phyloP scores from a whole-genome alignment of 1,140 invertebrate species.

The Caenorhabditis latens region DNA sequence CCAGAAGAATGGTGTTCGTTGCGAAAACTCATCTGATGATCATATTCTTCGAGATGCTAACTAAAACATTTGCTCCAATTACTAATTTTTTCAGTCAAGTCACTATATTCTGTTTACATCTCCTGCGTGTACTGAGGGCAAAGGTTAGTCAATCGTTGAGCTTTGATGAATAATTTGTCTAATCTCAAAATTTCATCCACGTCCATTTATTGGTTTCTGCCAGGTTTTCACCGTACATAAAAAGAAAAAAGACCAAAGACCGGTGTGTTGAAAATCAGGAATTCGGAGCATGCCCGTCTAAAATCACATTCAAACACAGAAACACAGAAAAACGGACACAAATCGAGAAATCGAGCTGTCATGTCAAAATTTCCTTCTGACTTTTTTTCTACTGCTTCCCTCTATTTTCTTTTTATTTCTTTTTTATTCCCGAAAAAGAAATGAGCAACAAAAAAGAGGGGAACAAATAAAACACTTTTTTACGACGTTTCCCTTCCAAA shows the following conservation, averaged over 20 bases:
- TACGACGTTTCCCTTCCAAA: constrained; percentile 18
- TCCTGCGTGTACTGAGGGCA: background rate
- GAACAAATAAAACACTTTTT: constrained; percentile 20
- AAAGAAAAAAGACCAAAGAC: background rate
- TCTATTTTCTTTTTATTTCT: background rate
- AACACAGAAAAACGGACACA: background rate
- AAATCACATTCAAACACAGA: constrained; percentile 26
- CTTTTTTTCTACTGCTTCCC: background rate
- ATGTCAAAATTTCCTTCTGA: constrained; percentile 26
- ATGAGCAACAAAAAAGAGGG: background rate
- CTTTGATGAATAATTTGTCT: background rate
- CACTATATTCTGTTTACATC: constrained; percentile 41
- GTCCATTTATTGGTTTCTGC: too few species aligned
- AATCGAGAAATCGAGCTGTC: background rate
- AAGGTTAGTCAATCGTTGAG: background rate
- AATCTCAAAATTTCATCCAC: background rate
- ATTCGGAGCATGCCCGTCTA: background rate
- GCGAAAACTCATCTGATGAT: constrained; percentile 12
- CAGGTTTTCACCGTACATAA: background rate
- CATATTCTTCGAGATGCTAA: constrained; percentile 7
- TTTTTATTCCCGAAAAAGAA: background rate
- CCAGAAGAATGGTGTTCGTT: constrained; percentile 22
- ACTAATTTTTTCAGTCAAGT: constrained; percentile 10
- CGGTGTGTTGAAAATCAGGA: background rate
- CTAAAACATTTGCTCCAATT: background rate